Conservation (phyloP, 2,797 vertebrate genomes). For the Phylloscopus collybita region DNA sequence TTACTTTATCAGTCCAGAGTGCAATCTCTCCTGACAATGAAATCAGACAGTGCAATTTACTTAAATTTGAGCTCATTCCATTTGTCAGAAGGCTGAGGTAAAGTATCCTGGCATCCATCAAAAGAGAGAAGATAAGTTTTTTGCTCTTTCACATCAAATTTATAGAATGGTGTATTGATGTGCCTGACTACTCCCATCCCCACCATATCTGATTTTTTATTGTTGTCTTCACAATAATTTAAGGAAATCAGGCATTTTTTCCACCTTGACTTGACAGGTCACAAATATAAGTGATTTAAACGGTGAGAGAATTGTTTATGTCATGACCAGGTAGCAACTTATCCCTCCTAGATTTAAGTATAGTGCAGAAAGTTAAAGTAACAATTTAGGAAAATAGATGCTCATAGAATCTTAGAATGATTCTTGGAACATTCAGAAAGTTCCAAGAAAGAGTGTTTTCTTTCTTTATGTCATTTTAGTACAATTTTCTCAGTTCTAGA, state of each 20-base stretch:
- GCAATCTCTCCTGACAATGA: conserved; percentile 67
- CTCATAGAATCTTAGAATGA: background rate
- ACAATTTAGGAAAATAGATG: background rate
- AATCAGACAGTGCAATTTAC: conserved; percentile 64
- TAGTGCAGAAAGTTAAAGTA: background rate
- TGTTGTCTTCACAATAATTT: conserved; percentile 49
- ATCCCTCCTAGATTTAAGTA: background rate
- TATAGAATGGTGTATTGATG: conserved; percentile 18
- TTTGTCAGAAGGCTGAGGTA: conserved; percentile 73
- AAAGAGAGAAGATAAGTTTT: conserved; percentile 48
- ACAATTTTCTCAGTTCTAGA: background rate
- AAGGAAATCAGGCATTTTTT: conserved; percentile 6
- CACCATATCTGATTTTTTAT: conserved; percentile 35
- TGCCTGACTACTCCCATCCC: conserved; percentile 27
- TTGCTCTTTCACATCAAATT: conserved; percentile 74
- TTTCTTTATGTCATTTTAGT: background rate
- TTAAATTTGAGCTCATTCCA: conserved; percentile 49
- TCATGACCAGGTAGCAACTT: background rate
- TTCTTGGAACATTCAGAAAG: background rate
- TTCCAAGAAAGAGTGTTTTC: background rate
- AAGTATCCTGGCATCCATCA: conserved; percentile 73
- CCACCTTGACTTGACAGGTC: conserved; percentile 28
- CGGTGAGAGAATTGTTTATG: background rate
- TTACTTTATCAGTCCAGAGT: conserved; percentile 64
- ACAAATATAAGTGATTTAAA: conserved; percentile 37